Conservation (phyloP, 2,113 vertebrate species). For the Romanogobio albipinnatus region DNA sequence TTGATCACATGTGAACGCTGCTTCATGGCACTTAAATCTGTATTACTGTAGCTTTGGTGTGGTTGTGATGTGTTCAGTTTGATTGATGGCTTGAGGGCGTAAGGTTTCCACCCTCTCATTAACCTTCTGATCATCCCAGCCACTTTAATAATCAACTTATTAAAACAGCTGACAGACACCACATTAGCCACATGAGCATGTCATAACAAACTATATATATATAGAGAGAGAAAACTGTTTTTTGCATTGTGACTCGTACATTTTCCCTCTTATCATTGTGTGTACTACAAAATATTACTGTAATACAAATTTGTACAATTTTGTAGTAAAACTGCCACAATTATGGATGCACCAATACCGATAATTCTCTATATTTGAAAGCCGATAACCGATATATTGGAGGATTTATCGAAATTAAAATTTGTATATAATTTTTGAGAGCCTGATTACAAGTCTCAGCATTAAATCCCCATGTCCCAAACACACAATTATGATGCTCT, state of each 20-base stretch:
- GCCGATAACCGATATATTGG: too few species aligned
- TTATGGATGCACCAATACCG: too few species aligned
- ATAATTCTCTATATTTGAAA: too few species aligned
- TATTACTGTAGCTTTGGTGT: not conserved
- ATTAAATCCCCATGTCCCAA: too few species aligned
- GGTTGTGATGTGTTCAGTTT: not conserved
- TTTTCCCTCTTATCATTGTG: not conserved
- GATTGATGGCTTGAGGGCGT: not conserved
- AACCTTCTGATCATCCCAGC: not conserved
- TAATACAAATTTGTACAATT: not conserved
- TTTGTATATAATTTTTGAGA: too few species aligned
- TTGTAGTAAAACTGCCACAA: not conserved
- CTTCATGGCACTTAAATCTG: not conserved
- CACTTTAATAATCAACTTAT: not conserved
- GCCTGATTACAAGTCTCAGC: too few species aligned
- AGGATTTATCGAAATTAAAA: too few species aligned
- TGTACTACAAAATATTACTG: not conserved
- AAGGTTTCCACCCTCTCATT: conserved; percentile 10
- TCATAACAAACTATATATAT: too few species aligned
- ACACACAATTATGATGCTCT: too few species aligned
- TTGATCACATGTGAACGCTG: not conserved
- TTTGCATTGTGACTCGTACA: too few species aligned
- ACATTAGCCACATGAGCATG: not conserved
- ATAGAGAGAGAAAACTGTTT: too few species aligned
- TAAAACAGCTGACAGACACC: not conserved